Evolutionary conservation across 37 sponge, comb jelly and placozoan genomes (phyloP).

Genomic region (Crambe crambe): DNA sequence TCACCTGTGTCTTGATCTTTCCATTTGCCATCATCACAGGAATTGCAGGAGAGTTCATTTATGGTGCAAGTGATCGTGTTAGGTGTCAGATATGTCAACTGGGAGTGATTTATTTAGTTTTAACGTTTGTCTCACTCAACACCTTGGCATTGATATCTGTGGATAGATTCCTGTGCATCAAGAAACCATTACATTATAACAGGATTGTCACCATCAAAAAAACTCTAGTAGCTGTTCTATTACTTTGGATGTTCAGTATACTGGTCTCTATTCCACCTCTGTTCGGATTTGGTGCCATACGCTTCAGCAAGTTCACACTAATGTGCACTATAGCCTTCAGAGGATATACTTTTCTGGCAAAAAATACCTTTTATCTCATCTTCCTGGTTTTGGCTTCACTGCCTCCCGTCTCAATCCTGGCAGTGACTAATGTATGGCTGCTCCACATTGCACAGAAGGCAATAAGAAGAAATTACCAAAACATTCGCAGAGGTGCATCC

Average conservation of each 20-base stretch:
- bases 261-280: slow-evolving; percentile 25
- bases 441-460: neutral
- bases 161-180: slow-evolving; percentile 44
- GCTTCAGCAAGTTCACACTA: slow-evolving; percentile 29
- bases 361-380: slow-evolving; percentile 34
- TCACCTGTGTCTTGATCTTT: neutral
- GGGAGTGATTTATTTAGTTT: neutral
- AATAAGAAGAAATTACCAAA: neutral
- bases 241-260: slow-evolving; percentile 20
- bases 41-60: slow-evolving; percentile 2
- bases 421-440: slow-evolving; percentile 21
- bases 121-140: neutral
- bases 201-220: neutral
- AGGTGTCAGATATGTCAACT: neutral
- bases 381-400: slow-evolving; percentile 23
- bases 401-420: slow-evolving; percentile 35
- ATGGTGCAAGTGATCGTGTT: neutral
- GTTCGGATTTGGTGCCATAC: slow-evolving; percentile 53
- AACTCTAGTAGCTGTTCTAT: neutral
- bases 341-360: neutral
- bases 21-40: neutral
- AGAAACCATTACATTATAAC: slow-evolving; percentile 39
- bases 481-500: neutral
- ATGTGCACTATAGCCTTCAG: slow-evolving; percentile 14
- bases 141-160: slow-evolving; percentile 47